Conservation (phyloP, 1,140 invertebrate genomes). For the Zaprionus vittiger region DNA sequence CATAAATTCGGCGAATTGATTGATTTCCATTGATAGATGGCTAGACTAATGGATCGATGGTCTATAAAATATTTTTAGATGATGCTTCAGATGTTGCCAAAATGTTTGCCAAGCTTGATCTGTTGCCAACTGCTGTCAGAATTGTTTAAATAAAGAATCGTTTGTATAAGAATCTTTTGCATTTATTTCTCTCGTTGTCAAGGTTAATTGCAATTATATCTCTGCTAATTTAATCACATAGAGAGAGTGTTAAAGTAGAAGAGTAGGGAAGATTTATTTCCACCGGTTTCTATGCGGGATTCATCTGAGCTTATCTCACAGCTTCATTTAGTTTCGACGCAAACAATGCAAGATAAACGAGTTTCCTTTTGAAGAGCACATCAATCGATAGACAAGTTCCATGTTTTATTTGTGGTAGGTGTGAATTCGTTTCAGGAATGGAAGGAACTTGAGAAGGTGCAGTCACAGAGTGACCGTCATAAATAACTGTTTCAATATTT, state of each 20-base stretch:
- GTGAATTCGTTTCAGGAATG: constrained; percentile 25
- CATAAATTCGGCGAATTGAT: neutral
- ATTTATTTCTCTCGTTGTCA: neutral
- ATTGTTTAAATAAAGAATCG: neutral
- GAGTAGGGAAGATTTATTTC: constrained; percentile 19
- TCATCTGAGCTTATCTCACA: constrained; percentile 32
- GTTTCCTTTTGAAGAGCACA: neutral
- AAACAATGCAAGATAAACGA: constrained; percentile 32
- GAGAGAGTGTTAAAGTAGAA: neutral
- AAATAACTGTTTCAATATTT: constrained; percentile 39
- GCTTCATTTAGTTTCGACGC: constrained; percentile 14
- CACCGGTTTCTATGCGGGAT: neutral
- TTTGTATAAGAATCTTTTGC: constrained; percentile 9
- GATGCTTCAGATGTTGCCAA: neutral
- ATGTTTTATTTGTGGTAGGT: neutral
- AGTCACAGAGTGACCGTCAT: constrained; percentile 7
- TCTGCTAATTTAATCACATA: constrained; percentile 13
- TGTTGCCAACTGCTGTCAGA: constrained; percentile 19
- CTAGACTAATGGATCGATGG: neutral
- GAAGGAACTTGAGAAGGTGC: neutral
- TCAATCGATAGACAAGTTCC: neutral
- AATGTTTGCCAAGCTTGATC: constrained; percentile 7
- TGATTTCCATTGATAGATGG: neutral
- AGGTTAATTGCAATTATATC: constrained; percentile 14
- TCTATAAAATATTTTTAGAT: neutral